Conservation (phyloP, 2,797 vertebrate species). For the Sciaenops ocellatus region DNA sequence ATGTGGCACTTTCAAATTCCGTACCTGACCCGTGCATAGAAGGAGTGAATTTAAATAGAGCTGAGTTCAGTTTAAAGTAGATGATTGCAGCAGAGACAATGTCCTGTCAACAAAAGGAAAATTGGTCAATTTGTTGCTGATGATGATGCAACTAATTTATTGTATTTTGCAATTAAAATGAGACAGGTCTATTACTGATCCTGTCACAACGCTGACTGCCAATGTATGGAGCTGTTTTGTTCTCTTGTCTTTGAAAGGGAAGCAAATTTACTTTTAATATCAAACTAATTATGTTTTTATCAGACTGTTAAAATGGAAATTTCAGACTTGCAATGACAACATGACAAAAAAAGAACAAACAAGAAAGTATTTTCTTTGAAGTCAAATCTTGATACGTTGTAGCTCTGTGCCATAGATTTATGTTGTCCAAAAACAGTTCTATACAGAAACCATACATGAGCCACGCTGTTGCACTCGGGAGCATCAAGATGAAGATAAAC, state of each 20-base stretch:
- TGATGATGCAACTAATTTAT: slow-evolving; percentile 62
- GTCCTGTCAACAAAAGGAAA: slow-evolving; percentile 66
- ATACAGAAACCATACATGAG: background rate
- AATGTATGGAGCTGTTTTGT: slow-evolving; percentile 39
- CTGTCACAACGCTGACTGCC: slow-evolving; percentile 31
- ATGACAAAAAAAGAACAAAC: background rate
- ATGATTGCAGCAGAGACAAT: slow-evolving; percentile 63
- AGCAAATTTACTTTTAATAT: slow-evolving; percentile 38
- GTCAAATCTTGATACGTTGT: background rate
- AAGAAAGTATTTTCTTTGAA: background rate
- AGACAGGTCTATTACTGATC: slow-evolving; percentile 58
- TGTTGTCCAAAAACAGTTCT: background rate
- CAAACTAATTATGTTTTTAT: slow-evolving; percentile 31
- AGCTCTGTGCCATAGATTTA: background rate
- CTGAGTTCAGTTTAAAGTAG: slow-evolving; percentile 62
- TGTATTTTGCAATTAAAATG: slow-evolving; percentile 75
- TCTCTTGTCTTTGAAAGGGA: slow-evolving; percentile 21
- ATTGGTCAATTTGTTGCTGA: slow-evolving; percentile 72
- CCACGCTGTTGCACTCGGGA: background rate
- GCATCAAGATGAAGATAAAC: background rate
- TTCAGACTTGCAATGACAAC: slow-evolving; percentile 2
- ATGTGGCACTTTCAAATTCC: slow-evolving; percentile 32
- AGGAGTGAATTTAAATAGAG: slow-evolving; percentile 42
- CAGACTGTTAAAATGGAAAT: slow-evolving; percentile 5
- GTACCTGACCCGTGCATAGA: slow-evolving; percentile 48